Conservation (phyloP, 2,888 invertebrate genomes). For the Euzetes globulus region DNA sequence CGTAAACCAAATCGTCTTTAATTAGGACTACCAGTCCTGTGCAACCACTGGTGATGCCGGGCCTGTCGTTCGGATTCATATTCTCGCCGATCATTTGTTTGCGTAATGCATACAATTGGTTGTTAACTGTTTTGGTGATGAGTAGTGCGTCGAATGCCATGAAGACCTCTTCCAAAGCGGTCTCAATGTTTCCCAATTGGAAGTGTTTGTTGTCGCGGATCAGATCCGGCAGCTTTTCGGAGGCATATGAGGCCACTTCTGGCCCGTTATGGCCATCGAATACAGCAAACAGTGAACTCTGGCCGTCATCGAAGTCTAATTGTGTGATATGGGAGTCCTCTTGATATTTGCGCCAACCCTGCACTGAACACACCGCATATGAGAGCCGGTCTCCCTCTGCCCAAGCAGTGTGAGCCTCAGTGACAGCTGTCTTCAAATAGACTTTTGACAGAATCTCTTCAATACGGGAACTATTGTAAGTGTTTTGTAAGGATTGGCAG, state of each 20-base stretch:
- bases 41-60: slow-evolving; percentile 22
- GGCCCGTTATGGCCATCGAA: slow-evolving; percentile 96
- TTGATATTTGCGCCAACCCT: slow-evolving; percentile 21
- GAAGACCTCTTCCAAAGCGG: slow-evolving; percentile 77
- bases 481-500: neutral
- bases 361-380: neutral
- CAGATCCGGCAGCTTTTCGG: slow-evolving; percentile 71
- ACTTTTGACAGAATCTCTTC: slow-evolving; percentile 20
- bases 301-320: slow-evolving; percentile 64
- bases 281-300: slow-evolving; percentile 84
- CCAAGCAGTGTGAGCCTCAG: neutral
- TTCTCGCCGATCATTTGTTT: neutral
- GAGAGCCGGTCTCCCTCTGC: neutral
- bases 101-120: neutral
- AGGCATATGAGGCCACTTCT: slow-evolving; percentile 86
- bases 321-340: slow-evolving; percentile 95
- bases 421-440: slow-evolving; percentile 3
- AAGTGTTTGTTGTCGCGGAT: slow-evolving; percentile 63
- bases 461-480: neutral
- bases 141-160: slow-evolving; percentile 68
- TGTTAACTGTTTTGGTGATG: neutral
- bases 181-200: slow-evolving; percentile 60
- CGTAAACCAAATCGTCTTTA: slow-evolving; percentile 14
- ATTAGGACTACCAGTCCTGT: slow-evolving; percentile 24
- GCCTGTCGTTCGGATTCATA: neutral